These are phyloP conservation scores for Acanthisitta chloris DNA, from an alignment of 2,113 vertebrate species.

Conservation along the genomic window DNA sequence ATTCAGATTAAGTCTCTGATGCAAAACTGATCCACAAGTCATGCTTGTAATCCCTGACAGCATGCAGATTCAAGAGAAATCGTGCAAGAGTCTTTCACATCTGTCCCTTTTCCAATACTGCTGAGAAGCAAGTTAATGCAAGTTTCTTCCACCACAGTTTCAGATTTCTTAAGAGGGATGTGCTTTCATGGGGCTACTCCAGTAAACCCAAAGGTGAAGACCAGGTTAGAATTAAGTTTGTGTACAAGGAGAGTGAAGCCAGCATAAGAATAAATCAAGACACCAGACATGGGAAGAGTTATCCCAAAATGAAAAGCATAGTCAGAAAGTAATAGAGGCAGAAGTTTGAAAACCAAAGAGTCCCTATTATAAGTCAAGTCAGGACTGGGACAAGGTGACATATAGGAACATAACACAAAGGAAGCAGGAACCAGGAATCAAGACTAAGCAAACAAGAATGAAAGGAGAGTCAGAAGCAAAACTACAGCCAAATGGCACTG, in stretches of 20 bases:
- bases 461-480: conserved; percentile 52
- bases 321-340: not conserved
- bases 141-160: not conserved
- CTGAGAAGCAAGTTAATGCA: not conserved
- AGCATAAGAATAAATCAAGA: not conserved
- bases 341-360: not conserved
- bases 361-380: not conserved
- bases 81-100: not conserved
- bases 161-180: not conserved
- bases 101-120: not conserved
- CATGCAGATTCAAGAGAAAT: not conserved
- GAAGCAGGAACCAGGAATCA: conserved; percentile 20
- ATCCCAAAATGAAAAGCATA: not conserved
- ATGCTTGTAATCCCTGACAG: not conserved
- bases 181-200: not conserved
- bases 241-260: not conserved
- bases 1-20: not conserved
- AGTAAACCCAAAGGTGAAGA: not conserved
- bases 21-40: not conserved
- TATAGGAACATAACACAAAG: not conserved
- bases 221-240: not conserved
- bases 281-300: not conserved
- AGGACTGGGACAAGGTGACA: conserved; percentile 1
- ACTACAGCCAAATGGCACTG: conserved; percentile 33
- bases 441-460: conserved; percentile 45